A percentile compares a stretch with the other conserved stretches of the same genome.
These are phyloP conservation scores for Bryconaethiops microstoma DNA, from an alignment of 2,797 vertebrate species.

Conservation along the genomic window DNA sequence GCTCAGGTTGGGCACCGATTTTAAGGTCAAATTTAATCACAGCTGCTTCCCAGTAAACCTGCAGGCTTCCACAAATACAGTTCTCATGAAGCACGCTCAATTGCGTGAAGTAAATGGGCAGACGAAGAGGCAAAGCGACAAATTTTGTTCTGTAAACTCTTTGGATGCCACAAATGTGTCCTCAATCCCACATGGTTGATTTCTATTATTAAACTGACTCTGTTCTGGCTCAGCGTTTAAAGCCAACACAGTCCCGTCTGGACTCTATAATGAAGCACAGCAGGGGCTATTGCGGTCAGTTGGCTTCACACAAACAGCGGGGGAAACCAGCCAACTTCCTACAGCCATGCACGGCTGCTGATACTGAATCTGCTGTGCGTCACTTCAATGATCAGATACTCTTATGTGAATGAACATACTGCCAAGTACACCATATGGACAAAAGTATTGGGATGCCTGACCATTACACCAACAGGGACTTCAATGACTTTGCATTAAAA, in stretches of 20 bases:
- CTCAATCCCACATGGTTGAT: background rate
- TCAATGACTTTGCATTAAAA: too few relatives aligned
- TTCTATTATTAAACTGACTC: conserved; percentile 15
- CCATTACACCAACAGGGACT: too few relatives aligned
- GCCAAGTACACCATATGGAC: too few relatives aligned
- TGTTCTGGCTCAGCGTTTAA: conserved; percentile 2
- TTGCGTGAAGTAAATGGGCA: background rate
- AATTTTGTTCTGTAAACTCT: background rate
- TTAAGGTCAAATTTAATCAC: background rate
- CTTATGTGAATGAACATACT: background rate
- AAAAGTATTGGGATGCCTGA: too few relatives aligned
- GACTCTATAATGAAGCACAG: conserved; percentile 40
- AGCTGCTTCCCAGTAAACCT: background rate
- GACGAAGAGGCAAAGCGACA: background rate
- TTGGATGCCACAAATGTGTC: conserved; percentile 2
- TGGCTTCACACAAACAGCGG: conserved; percentile 2
- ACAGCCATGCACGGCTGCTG: background rate
- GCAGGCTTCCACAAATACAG: background rate
- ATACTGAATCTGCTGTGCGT: too few relatives aligned
- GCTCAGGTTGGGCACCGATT: background rate
- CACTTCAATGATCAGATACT: background rate
- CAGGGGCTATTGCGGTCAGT: conserved; percentile 28
- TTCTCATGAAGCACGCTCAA: background rate
- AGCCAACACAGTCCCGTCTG: conserved; percentile 36
- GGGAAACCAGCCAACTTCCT: conserved; percentile 2